Evolutionary conservation across 2,113 vertebrate genomes (phyloP).

Genomic region (Cyanistes caeruleus): DNA sequence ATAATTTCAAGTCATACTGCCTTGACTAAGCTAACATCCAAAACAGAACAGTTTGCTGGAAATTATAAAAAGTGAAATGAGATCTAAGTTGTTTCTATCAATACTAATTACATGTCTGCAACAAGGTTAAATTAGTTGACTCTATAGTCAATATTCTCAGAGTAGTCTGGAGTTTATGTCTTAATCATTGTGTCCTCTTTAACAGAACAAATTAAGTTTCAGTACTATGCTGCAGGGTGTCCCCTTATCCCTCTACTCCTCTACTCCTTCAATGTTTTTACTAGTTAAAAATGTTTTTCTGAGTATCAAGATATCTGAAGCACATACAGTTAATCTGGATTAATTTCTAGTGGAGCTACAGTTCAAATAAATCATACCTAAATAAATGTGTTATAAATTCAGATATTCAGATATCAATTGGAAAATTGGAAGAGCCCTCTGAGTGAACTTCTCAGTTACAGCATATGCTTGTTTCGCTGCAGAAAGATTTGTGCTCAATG

Average conservation of each 20-base stretch:
- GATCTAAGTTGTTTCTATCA: not conserved
- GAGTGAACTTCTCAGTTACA: not conserved
- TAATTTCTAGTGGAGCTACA: not conserved
- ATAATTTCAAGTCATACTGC: not conserved
- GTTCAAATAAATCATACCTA: not conserved
- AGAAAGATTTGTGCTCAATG: not conserved
- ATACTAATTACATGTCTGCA: constrained; percentile 12
- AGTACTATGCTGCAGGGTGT: not conserved
- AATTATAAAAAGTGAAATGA: not conserved
- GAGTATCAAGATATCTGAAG: not conserved
- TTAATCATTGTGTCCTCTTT: constrained; percentile 33
- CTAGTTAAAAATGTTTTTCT: not conserved
- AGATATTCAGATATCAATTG: constrained; percentile 26
- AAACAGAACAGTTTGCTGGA: not conserved
- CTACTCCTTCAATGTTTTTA: not conserved
- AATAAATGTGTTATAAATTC: constrained; percentile 4
- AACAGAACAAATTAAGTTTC: constrained; percentile 14
- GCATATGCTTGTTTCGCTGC: fast-evolving
- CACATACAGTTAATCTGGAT: not conserved
- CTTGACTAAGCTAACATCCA: not conserved
- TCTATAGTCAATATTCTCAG: not conserved
- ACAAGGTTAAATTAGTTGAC: not conserved
- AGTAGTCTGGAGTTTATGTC: not conserved
- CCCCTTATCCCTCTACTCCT: not conserved
- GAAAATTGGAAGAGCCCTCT: not conserved